Base-by-base conservation (phyloP, 2,797 vertebrate species). In the Phylloscopus collybita region DNA sequence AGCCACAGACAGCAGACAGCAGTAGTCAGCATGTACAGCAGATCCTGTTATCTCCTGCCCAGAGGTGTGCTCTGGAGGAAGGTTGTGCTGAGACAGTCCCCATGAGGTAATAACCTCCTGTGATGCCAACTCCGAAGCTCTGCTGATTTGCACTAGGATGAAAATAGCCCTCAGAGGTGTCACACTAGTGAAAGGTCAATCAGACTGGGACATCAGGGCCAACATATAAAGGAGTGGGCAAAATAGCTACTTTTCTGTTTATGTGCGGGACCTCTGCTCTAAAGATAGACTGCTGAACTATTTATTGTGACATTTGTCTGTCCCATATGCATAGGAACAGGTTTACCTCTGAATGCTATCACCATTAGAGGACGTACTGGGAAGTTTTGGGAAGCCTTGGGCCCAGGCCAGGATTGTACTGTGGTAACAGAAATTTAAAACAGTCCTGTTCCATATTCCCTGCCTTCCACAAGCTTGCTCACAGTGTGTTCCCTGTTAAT, bases 101-200 rank as follows among this genome's bases (percentile, higher is more conserved):
- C 25, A 11, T 73, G 76, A 73, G 60, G 70, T 90, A 60, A 96
- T 62, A 88, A 76, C 64, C 64, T 86, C 23, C 83, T 60, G 36
- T 86, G 92, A 86, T 90, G 80, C 67, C 90, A 97, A 11, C 12
- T 27, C 40, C 0, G 0, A 84, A 92, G 66, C 66, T 86, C 76
- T 3, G 2, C 62, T 84, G 71, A 92, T 86, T 93, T 91, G 60
- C 80, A 62, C 54, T 53, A 73, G 82, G 82, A 93, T 95, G 73
- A 86, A 96, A 93, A 93, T 94, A 95, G 71, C 86, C 45, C 64
- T 73, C 4, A 2, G 66, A 73, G 29, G n/a, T 95, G 92, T 91
- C 62, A 84, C 13, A 14, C 44, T 49, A 62, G n/a, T 25, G 73
- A 88, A 94, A 97, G 86, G 92, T 95, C 80, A 93, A 70, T 47